These are phyloP conservation scores for Australoheros scitulus DNA, from an alignment of 2,113 vertebrate genomes.

Conservation along the genomic window DNA sequence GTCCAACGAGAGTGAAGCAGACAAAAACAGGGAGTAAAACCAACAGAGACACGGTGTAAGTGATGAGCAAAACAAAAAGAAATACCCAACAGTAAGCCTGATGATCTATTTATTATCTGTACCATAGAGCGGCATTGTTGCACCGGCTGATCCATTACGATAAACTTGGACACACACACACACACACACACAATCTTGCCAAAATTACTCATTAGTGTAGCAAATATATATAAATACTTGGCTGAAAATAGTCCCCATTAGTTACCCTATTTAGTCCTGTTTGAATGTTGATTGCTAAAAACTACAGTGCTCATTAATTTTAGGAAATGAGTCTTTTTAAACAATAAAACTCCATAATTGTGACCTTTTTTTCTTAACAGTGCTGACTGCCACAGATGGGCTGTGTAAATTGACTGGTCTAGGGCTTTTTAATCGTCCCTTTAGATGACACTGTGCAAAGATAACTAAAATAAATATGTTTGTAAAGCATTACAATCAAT, in stretches of 20 bases:
- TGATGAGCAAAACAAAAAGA: background rate
- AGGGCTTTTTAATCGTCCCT: background rate
- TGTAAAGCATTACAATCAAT: background rate
- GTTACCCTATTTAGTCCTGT: background rate
- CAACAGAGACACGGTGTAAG: background rate
- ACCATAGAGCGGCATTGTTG: background rate
- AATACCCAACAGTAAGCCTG: background rate
- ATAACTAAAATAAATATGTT: background rate
- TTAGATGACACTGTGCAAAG: background rate
- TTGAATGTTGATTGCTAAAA: background rate
- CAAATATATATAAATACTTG: background rate
- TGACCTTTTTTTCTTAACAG: background rate
- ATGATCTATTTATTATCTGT: background rate
- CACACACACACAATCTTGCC: background rate
- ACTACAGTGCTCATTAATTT: background rate
- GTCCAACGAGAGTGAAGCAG: background rate
- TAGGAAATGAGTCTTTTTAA: slow-evolving; percentile 5
- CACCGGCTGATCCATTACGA: background rate
- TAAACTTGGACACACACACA: background rate
- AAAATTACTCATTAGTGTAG: background rate
- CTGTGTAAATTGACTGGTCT: background rate
- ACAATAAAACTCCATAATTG: background rate
- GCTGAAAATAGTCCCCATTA: background rate
- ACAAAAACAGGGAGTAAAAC: background rate
- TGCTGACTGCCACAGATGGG: background rate